Conservation (phyloP, 2,113 vertebrate species). For the Bos taurus region DNA sequence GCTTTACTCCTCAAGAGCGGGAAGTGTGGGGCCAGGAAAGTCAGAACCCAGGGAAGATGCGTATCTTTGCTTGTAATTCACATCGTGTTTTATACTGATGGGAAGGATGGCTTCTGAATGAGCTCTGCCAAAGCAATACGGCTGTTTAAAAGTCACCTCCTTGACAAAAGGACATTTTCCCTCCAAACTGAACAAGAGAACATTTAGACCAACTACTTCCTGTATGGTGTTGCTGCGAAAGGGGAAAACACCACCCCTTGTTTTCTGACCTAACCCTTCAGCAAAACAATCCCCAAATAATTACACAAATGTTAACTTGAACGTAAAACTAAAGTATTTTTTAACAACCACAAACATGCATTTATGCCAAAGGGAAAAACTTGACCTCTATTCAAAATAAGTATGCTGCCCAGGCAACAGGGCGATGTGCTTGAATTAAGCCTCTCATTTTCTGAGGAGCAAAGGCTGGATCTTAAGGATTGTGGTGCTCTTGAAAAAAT, state of each 20-base stretch:
- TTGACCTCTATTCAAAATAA: not conserved
- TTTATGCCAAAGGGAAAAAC: conserved; percentile 10
- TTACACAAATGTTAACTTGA: conserved; percentile 32
- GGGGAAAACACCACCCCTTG: not conserved
- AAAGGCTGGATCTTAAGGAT: not conserved
- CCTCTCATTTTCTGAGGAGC: not conserved
- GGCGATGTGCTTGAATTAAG: not conserved
- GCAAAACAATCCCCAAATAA: conserved; percentile 1
- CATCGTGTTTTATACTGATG: not conserved
- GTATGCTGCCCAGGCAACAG: not conserved
- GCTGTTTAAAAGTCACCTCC: not conserved
- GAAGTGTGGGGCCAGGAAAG: not conserved
- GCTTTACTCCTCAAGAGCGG: not conserved
- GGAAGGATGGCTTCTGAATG: not conserved
- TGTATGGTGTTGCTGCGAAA: not conserved
- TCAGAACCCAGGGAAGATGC: not conserved
- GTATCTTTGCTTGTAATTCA: not conserved
- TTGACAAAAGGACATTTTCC: not conserved
- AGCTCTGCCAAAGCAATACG: not conserved
- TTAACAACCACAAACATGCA: not conserved
- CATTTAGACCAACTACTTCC: not conserved
- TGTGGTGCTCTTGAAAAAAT: not conserved
- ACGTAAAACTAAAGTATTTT: conserved; percentile 21
- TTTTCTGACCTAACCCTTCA: conserved; percentile 19
- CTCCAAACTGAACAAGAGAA: not conserved